Percentiles rank a stretch among this genome's conserved stretches.
Conservation (phyloP, 2,888 invertebrate genomes). For the Stenotaenia linearis region DNA sequence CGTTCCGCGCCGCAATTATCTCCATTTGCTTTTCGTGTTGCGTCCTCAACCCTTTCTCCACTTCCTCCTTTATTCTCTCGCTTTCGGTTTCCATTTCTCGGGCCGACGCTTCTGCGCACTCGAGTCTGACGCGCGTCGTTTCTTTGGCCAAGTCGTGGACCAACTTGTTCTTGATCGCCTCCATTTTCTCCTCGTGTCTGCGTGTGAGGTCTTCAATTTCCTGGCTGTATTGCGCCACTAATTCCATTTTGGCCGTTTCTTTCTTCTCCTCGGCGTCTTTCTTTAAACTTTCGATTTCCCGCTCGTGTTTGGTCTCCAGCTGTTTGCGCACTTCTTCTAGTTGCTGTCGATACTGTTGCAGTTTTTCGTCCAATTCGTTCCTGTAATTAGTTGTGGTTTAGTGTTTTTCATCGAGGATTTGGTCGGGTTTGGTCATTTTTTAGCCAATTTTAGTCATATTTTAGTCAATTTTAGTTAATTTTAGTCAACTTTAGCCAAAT, state of each 20-base stretch:
- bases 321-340: constrained; percentile 27
- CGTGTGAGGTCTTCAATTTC: constrained; percentile 17
- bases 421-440: too few relatives aligned
- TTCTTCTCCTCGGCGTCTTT: not conserved
- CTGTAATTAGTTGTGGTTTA: too few relatives aligned
- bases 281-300: not conserved
- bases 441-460: too few relatives aligned
- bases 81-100: constrained; percentile 26
- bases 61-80: not conserved
- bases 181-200: not conserved
- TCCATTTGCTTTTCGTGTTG: constrained; percentile 8
- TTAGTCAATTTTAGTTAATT: too few relatives aligned
- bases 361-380: constrained; percentile 27
- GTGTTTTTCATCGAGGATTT: too few relatives aligned
- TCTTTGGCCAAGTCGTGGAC: constrained; percentile 24
- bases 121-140: not conserved
- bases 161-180: not conserved
- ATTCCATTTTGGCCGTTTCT: not conserved
- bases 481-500: too few relatives aligned
- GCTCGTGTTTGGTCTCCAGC: constrained; percentile 24
- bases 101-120: not conserved
- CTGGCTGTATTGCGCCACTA: not conserved
- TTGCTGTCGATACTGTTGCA: constrained; percentile 30
- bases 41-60: not conserved
- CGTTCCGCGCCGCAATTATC: not conserved